Evolutionary conservation across 2,797 vertebrate species (phyloP), one percentile per base, ranked within the genome.

Genomic region (Acanthurus leucopareius): DNA sequence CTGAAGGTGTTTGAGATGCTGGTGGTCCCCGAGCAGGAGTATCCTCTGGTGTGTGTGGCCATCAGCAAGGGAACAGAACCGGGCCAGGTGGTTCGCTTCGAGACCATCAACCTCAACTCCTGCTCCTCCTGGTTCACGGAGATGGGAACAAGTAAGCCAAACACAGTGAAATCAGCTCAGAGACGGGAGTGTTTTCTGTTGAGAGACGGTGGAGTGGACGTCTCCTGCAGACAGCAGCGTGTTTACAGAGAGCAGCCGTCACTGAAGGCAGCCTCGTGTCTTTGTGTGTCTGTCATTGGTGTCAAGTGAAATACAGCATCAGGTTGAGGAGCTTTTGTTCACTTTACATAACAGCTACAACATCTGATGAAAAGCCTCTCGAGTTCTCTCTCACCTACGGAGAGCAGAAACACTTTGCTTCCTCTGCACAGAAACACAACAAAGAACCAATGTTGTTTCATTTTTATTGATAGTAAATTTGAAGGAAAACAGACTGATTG

Each of bases 41-140:
- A 98, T 68, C 98, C 98, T 7, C 96, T 99, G 96, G 95, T 99
- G 76, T 99, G 98, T 5, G 97, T 99, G 52, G 97, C 98, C 13
- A 96, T 99, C 92, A 98, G 97, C 86, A 95, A 95, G 85, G 98
- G 97, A 57, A 74, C 82, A 0, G 97, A 99, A 73, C 92, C 95
- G 0, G 92, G 95, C 69, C 98, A 99, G 85, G 97, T 99, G 7
- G 97, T 99, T 86, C 97, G 97, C 88, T 99, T 99, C 44, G 97
- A 99, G 95, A 99, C 98, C 89, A 98, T 99, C 95, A 98, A 99
- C 94, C 96, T 99, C 82, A 99, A 99, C 94, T 99, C 98, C 8
- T 97, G 97, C 56, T 99, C 98, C 11, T 99, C 98, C 0, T 99
- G 98, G 98, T 99, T 99, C 95, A 99, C 98, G 14, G 97, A 98